phyloP scores from a whole-genome alignment of 2,797 vertebrate species.

The Artibeus lituratus region DNA sequence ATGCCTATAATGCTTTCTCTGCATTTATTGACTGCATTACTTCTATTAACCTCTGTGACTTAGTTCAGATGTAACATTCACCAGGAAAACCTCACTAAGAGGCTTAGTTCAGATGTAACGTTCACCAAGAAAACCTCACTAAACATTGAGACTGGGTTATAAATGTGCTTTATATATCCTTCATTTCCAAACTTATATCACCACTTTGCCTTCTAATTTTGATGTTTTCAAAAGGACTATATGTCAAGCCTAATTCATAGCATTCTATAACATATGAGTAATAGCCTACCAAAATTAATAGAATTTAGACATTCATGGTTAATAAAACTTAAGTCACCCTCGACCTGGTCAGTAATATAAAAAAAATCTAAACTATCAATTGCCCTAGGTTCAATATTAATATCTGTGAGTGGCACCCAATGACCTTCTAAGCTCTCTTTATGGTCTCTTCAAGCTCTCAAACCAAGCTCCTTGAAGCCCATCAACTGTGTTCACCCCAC shows the following conservation, averaged over 20 bases:
- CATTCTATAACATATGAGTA: background rate
- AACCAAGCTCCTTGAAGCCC: background rate
- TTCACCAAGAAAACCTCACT: background rate
- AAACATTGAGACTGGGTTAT: background rate
- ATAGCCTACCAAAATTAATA: background rate
- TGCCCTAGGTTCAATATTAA: background rate
- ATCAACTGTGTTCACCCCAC: fast-evolving
- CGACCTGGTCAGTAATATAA: background rate
- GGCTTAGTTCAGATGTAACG: background rate
- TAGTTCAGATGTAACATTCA: background rate
- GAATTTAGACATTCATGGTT: background rate
- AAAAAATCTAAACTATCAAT: background rate
- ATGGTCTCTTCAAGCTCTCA: background rate
- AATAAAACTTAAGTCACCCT: background rate
- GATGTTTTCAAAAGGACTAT: background rate
- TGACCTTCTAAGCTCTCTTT: background rate
- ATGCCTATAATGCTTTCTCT: background rate
- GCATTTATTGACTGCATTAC: background rate
- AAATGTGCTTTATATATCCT: background rate
- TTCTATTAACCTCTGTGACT: background rate
- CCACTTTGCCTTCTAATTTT: background rate
- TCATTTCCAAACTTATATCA: background rate
- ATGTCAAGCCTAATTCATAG: background rate
- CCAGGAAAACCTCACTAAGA: background rate
- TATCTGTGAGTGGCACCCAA: background rate